Conservation (phyloP, 1,140 invertebrate genomes). For the Rhopalosiphum padi region DNA sequence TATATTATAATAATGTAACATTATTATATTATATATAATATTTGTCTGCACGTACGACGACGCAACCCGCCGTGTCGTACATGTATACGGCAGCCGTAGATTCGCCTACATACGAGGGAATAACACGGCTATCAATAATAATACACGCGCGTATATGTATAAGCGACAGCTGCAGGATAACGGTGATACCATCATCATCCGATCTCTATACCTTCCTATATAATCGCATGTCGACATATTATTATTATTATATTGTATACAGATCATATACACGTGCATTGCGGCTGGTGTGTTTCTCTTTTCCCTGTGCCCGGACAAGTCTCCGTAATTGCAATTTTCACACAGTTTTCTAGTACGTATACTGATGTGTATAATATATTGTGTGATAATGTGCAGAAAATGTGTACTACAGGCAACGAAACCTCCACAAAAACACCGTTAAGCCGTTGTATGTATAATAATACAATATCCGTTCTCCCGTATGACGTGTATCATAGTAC, state of each 20-base stretch:
- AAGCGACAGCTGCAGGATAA: conserved; percentile 31
- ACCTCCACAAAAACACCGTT: neutral
- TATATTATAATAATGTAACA: conserved; percentile 12
- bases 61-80: neutral
- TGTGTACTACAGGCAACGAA: neutral
- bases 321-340: neutral
- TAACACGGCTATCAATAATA: conserved; percentile 40
- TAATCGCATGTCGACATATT: conserved; percentile 19
- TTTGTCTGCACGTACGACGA: neutral
- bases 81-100: neutral
- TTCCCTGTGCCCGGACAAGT: neutral
- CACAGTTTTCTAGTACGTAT: neutral
- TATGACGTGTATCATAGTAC: neutral
- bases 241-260: neutral
- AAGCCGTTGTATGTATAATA: neutral
- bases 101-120: conserved; percentile 15
- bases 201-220: neutral
- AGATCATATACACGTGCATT: neutral
- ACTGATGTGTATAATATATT: neutral
- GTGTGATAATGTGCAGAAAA: neutral
- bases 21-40: neutral
- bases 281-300: neutral
- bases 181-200: conserved; percentile 10
- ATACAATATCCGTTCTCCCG: neutral
- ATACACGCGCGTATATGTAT: neutral